These are phyloP conservation scores for Momotus momota DNA, from an alignment of 2,797 vertebrate genomes.

Conservation along the genomic window DNA sequence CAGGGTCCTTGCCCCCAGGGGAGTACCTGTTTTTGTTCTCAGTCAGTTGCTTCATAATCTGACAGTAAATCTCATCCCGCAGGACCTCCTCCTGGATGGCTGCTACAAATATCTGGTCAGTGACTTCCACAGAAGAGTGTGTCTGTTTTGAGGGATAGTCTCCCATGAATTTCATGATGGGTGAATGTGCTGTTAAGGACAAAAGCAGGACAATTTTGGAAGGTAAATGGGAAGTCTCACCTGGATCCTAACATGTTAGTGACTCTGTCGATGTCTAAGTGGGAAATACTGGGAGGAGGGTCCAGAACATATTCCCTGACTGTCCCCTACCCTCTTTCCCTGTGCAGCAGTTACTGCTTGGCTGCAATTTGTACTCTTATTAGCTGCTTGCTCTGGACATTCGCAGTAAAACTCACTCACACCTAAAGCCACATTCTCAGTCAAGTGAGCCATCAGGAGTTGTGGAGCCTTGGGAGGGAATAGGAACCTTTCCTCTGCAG, in stretches of 20 bases:
- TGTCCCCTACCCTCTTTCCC: background rate
- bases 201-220: background rate
- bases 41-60: conserved; percentile 97
- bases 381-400: background rate
- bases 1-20: background rate
- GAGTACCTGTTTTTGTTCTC: conserved; percentile 89
- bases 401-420: background rate
- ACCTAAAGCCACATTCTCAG: background rate
- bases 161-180: conserved; percentile 96
- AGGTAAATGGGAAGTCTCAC: background rate
- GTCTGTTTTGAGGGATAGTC: conserved; percentile 93
- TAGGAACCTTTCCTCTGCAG: background rate
- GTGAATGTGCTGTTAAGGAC: conserved; percentile 85
- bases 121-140: conserved; percentile 85
- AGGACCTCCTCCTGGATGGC: conserved; percentile 85
- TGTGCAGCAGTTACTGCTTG: background rate
- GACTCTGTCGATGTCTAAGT: background rate
- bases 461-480: background rate
- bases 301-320: background rate
- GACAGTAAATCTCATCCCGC: conserved; percentile 94
- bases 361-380: background rate
- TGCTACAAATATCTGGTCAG: conserved; percentile 91
- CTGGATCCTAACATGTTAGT: background rate
- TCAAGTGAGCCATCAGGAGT: background rate
- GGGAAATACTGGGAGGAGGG: background rate